Percentiles rank a stretch among this genome's conserved stretches.
phyloP scores from a whole-genome alignment of 2,888 invertebrate species.

The Teleiodes luculella region DNA sequence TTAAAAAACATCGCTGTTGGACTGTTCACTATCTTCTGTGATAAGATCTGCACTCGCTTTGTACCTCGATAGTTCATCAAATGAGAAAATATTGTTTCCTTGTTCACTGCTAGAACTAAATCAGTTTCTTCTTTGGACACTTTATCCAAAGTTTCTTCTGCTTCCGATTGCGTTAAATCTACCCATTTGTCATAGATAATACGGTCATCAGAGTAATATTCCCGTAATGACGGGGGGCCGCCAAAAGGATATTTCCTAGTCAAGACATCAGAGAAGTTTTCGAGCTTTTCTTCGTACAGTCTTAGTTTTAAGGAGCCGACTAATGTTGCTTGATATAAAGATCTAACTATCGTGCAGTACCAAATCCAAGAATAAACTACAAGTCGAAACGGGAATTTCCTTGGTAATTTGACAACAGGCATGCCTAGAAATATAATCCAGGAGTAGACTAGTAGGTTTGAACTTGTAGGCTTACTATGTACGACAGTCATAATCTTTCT shows the following conservation, averaged over 20 bases:
- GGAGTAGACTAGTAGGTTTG: conserved; percentile 49
- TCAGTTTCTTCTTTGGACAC: conserved; percentile 40
- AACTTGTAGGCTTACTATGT: conserved; percentile 34
- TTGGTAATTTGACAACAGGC: conserved; percentile 39
- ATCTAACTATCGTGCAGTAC: conserved; percentile 48
- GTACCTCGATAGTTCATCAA: conserved; percentile 37
- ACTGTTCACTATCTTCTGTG: conserved; percentile 49
- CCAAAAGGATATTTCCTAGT: conserved; percentile 38
- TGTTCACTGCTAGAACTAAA: conserved; percentile 48
- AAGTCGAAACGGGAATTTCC: conserved; percentile 32
- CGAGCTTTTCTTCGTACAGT: conserved; percentile 32
- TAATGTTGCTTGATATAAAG: conserved; percentile 49
- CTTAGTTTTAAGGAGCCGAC: conserved; percentile 42
- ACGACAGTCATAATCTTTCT: conserved; percentile 29
- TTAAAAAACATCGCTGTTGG: conserved; percentile 50
- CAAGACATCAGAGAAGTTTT: conserved; percentile 38
- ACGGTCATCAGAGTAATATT: conserved; percentile 44
- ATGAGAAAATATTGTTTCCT: conserved; percentile 37
- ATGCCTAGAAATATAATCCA: conserved; percentile 49
- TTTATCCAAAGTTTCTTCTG: conserved; percentile 31
- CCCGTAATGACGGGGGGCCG: conserved; percentile 36
- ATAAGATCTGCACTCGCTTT: conserved; percentile 44
- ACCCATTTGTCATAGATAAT: conserved; percentile 43
- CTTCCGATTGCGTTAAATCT: conserved; percentile 25
- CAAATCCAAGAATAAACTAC: conserved; percentile 48